Percentiles rank a stretch among this genome's conserved stretches.
Conservation (phyloP, 1,140 invertebrate genomes). For the Penaeus japonicus region DNA sequence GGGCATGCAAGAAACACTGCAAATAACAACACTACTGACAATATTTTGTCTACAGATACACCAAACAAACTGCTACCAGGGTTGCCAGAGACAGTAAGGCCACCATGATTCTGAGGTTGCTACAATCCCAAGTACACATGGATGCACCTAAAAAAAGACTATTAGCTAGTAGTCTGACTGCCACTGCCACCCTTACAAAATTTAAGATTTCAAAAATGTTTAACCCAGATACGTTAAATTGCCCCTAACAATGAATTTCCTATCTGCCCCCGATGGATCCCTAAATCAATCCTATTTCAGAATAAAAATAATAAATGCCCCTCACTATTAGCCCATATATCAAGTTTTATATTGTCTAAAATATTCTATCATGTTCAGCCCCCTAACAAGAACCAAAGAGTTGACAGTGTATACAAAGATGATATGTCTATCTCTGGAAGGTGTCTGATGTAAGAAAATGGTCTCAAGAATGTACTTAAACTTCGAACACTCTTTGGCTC, state of each 20-base stretch:
- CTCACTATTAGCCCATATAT: conserved; percentile 19
- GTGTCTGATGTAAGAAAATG: not conserved
- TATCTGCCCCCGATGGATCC: conserved; percentile 47
- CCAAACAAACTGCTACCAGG: conserved; percentile 52
- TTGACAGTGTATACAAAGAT: conserved; percentile 47
- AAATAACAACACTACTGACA: conserved; percentile 52
- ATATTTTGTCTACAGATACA: conserved; percentile 50
- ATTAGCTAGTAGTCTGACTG: conserved; percentile 7
- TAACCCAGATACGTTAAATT: conserved; percentile 30
- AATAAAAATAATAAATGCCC: conserved; percentile 19
- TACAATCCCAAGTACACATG: conserved; percentile 31
- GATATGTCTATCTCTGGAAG: conserved; percentile 49
- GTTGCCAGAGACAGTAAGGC: not conserved
- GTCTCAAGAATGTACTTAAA: not conserved
- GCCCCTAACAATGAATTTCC: conserved; percentile 37
- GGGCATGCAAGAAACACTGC: conserved; percentile 56
- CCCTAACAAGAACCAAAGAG: conserved; percentile 50
- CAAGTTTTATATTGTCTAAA: not conserved
- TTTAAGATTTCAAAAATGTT: conserved; percentile 32
- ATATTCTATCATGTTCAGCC: not conserved
- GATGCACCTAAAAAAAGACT: conserved; percentile 19
- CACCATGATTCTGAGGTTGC: conserved; percentile 7
- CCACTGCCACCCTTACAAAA: conserved; percentile 15
- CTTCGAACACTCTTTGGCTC: conserved; percentile 44
- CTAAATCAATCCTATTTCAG: conserved; percentile 10